phyloP scores from a whole-genome alignment of 2,797 vertebrate genomes.

The Rhynchonycteris naso region DNA sequence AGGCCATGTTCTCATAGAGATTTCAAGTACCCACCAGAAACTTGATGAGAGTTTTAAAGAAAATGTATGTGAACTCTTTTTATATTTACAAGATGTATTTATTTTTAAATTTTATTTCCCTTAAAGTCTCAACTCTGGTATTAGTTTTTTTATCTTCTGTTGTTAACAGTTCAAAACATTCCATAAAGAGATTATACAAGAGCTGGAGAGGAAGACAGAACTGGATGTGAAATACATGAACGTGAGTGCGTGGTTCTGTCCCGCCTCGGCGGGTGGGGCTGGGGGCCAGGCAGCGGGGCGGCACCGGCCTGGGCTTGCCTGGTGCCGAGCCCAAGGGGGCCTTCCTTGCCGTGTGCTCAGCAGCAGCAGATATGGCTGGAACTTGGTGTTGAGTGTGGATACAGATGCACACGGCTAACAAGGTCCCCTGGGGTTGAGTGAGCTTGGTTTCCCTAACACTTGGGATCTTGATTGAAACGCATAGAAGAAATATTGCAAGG shows the following conservation, averaged over 20 bases:
- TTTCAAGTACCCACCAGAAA: conserved; percentile 93
- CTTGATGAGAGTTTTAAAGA: conserved; percentile 94
- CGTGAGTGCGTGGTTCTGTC: conserved; percentile 86
- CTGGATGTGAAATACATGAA: conserved; percentile 99
- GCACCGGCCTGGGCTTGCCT: not conserved
- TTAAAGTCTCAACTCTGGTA: conserved; percentile 47
- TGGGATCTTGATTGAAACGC: not conserved
- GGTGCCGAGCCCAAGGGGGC: not conserved
- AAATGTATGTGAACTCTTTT: conserved; percentile 90
- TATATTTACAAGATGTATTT: conserved; percentile 29
- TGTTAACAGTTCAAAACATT: conserved; percentile 93
- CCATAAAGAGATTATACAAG: conserved; percentile 93
- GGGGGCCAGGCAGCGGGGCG: fast-evolving
- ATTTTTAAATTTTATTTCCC: not conserved
- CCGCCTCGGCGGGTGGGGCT: not conserved
- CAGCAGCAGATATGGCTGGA: not conserved
- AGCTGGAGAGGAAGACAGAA: conserved; percentile 98
- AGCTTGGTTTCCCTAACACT: not conserved
- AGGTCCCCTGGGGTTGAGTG: not conserved
- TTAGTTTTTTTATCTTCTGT: conserved; percentile 73
- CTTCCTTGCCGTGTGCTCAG: no score
- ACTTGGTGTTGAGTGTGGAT: no score
- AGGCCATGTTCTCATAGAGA: conserved; percentile 96
- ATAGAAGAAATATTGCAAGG: not conserved
- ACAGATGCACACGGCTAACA: not conserved